Conservation (phyloP, 2,113 vertebrate species). For the Phainopepla nitens region DNA sequence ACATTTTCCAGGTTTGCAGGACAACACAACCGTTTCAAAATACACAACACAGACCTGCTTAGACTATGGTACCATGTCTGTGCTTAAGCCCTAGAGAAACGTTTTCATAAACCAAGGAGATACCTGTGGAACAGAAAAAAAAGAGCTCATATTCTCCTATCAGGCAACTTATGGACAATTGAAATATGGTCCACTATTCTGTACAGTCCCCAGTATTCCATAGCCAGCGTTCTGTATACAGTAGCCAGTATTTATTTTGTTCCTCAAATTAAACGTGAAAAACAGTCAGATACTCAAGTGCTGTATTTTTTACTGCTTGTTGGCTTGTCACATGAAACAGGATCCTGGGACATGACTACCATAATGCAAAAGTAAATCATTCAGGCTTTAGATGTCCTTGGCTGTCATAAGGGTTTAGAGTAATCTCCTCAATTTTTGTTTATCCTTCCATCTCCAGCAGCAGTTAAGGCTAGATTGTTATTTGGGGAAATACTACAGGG, state of each 20-base stretch:
- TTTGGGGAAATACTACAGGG: not conserved
- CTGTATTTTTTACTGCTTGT: constrained; percentile 13
- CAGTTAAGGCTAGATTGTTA: not conserved
- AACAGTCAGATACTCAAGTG: not conserved
- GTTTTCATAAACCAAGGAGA: not conserved
- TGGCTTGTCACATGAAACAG: constrained; percentile 11
- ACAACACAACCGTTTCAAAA: not conserved
- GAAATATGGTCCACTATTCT: not conserved
- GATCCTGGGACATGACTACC: not conserved
- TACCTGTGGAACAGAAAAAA: not conserved
- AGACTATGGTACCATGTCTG: not conserved
- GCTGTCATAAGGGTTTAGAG: not conserved
- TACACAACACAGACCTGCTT: not conserved
- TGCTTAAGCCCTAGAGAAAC: not conserved
- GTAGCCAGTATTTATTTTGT: not conserved
- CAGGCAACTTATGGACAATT: not conserved
- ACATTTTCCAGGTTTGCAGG: not conserved
- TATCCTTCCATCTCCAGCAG: not conserved
- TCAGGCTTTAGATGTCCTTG: not conserved
- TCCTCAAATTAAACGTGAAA: constrained; percentile 14
- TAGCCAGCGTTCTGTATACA: not conserved
- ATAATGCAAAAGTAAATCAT: constrained; percentile 26
- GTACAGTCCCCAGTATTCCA: not conserved
- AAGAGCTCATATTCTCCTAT: not conserved
- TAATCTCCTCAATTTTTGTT: constrained; percentile 17